Conservation (phyloP, 2,113 vertebrate species). For the Podiceps cristatus region DNA sequence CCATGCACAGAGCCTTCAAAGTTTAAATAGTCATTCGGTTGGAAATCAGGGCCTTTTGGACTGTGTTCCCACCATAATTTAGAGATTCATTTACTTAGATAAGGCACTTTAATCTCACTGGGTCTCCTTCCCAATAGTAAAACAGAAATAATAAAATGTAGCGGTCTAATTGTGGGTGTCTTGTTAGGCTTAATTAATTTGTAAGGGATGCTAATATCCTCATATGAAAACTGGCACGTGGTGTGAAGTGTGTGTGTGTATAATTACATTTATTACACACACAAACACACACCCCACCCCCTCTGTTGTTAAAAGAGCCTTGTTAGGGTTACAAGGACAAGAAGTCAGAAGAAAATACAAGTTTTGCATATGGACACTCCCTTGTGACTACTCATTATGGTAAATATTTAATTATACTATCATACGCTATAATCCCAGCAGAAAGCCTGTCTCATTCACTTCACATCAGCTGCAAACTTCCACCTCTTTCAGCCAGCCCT, state of each 20-base stretch:
- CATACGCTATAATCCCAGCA: background rate
- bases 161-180: slow-evolving; percentile 20
- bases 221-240: background rate
- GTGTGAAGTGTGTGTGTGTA: background rate
- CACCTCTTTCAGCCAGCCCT: background rate
- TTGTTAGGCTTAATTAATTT: slow-evolving; percentile 36
- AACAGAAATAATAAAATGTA: slow-evolving; percentile 26
- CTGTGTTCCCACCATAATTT: background rate
- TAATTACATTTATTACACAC: background rate
- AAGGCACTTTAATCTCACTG: background rate
- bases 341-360: background rate
- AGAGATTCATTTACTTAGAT: slow-evolving; percentile 17
- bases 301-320: background rate
- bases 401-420: slow-evolving; percentile 24
- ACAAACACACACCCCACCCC: too few relatives aligned
- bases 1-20: background rate
- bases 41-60: background rate
- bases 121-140: background rate
- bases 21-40: background rate
- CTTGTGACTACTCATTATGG: background rate
- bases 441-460: background rate
- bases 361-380: background rate
- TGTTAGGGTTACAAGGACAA: background rate
- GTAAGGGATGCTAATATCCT: background rate
- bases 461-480: background rate